Evolutionary conservation across 2,888 invertebrate genomes (phyloP), one percentile per base, ranked within the genome.

Genomic region (Acronicta psi): DNA sequence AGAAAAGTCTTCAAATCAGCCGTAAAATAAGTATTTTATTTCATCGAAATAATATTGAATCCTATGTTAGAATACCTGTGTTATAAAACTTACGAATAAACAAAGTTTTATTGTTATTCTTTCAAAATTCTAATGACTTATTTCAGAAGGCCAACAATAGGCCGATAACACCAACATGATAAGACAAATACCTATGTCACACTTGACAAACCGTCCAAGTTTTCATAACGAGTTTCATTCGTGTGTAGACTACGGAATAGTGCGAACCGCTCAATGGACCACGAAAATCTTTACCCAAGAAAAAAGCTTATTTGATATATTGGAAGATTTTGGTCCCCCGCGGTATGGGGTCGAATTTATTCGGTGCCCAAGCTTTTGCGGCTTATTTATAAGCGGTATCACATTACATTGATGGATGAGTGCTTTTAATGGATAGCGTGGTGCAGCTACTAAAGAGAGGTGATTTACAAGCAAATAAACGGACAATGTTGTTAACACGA

Each of bases 371-470:
- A 63, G 70, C 71, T 75, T 77, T 74, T 72, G 75, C 59, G 73
- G 74, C 70, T 79, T 81, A 84, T 84, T 82, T 85, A 86, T 81
- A 83, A 85, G 78, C 79, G 81, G 83, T 81, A 80, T 86, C 84
- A 81, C 80, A 83, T 88, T 84, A 86, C 87, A 71, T 75, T 87
- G 88, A 88, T 85, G 80, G 87, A 88, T 87, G 81, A 74, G 67
- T 69, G 72, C 73, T 74, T 80, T 81, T 85, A 88, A 88, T 86
- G 85, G 87, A 83, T 70, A 56, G 75, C 59, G 69, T 74, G 54
- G 65, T 67, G 53, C 61, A 51, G 70, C 70, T 75, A 54, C 59
- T 68, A 67, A 68, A 70, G 67, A 59, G 63, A 69, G 53, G 58
- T 62, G 74, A 61, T 69, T 63, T 65, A 71, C 59, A 68, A 69